Evolutionary conservation across 2,888 invertebrate genomes (phyloP).

Genomic region (Chydorus sphaericus): DNA sequence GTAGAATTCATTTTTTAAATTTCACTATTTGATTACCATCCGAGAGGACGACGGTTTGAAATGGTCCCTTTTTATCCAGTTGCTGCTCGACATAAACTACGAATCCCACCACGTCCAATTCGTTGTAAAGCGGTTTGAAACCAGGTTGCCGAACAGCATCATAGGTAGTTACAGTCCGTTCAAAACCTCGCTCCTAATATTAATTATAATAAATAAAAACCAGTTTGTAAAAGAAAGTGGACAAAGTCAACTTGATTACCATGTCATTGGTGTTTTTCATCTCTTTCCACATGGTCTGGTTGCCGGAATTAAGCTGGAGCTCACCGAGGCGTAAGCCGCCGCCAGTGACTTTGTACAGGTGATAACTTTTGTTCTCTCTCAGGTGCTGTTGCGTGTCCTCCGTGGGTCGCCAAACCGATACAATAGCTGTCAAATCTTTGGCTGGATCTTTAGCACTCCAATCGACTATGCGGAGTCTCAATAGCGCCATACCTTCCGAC

Average conservation of each 20-base stretch:
- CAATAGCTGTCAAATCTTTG: constrained; percentile 29
- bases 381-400: constrained; percentile 42
- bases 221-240: too few relatives aligned
- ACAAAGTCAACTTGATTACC: too few relatives aligned
- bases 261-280: not conserved
- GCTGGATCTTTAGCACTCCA: not conserved
- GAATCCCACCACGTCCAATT: constrained; percentile 58
- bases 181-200: constrained; percentile 13
- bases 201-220: too few relatives aligned
- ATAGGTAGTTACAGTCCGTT: constrained; percentile 35
- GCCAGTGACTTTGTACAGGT: constrained; percentile 38
- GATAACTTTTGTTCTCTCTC: constrained; percentile 44
- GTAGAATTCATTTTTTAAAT: too few relatives aligned
- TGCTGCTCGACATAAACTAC: constrained; percentile 38
- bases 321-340: constrained; percentile 18
- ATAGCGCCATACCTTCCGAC: constrained; percentile 1
- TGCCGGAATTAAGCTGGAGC: constrained; percentile 8
- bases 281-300: not conserved
- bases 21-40: too few relatives aligned
- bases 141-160: constrained; percentile 29
- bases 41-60: not conserved
- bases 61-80: not conserved
- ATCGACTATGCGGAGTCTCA: constrained; percentile 1
- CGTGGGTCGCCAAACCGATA: constrained; percentile 56
- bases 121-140: constrained; percentile 40